A percentile compares a stretch with the other conserved stretches of the same genome.
Conservation (phyloP, 2,797 vertebrate species). For the Stomatorhinus walkeri region DNA sequence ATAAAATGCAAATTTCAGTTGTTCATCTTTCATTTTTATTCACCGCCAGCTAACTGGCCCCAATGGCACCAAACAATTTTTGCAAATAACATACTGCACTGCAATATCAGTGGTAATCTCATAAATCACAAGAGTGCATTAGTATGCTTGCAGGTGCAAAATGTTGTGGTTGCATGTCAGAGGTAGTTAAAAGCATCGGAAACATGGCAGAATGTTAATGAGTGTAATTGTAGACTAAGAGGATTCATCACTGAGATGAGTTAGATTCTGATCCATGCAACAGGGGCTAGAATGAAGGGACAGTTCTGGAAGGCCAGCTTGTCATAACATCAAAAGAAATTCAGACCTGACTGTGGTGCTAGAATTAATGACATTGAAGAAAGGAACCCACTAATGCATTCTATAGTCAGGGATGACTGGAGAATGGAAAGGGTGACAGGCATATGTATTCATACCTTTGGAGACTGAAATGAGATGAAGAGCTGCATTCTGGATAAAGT, state of each 20-base stretch:
- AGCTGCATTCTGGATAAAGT: neutral
- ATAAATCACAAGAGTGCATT: neutral
- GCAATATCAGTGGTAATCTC: neutral
- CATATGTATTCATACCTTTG: neutral
- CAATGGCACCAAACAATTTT: neutral
- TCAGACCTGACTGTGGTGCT: neutral
- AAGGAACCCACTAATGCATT: neutral
- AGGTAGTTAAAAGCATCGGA: neutral
- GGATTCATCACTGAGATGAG: neutral
- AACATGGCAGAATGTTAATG: conserved; percentile 8
- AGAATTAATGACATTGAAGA: conserved; percentile 4
- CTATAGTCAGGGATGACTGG: neutral
- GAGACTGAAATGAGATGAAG: neutral
- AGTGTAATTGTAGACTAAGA: neutral
- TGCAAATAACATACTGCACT: neutral
- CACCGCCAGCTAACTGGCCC: neutral
- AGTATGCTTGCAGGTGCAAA: neutral
- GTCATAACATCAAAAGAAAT: neutral
- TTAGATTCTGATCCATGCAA: neutral
- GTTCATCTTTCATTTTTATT: neutral
- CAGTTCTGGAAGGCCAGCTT: neutral
- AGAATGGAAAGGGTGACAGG: neutral
- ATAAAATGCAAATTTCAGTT: neutral
- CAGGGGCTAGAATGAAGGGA: neutral
- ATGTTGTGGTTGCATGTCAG: neutral